Conservation (phyloP, 2,888 invertebrate species). For the Stictocephala bisonia region DNA sequence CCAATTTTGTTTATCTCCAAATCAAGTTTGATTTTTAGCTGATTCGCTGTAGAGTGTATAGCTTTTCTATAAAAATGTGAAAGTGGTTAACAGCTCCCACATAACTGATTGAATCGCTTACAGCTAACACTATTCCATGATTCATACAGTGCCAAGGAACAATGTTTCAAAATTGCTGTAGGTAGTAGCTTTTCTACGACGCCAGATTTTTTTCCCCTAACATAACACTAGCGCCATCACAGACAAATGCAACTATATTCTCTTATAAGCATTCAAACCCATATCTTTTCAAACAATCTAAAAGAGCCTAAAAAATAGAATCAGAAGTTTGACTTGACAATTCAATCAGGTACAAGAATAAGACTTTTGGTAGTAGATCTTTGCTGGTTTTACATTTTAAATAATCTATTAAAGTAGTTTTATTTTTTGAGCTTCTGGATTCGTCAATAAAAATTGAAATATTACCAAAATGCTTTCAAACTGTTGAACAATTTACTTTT, state of each 20-base stretch:
- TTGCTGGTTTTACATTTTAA: constrained; percentile 53
- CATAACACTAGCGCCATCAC: constrained; percentile 18
- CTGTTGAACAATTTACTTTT: not conserved
- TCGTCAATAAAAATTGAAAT: constrained; percentile 17
- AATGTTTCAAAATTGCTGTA: not conserved
- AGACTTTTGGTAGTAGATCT: not conserved
- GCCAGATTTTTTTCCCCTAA: not conserved
- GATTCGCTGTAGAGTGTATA: constrained; percentile 5
- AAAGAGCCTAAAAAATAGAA: not conserved
- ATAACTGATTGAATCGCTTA: constrained; percentile 16
- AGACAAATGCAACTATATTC: not conserved
- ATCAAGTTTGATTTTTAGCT: not conserved
- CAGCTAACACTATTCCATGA: constrained; percentile 8
- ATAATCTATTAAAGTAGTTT: constrained; percentile 46
- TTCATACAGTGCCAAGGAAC: constrained; percentile 12
- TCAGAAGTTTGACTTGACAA: not conserved
- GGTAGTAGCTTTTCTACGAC: not conserved
- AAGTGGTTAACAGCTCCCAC: not conserved
- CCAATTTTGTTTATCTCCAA: constrained; percentile 4
- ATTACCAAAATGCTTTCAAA: not conserved
- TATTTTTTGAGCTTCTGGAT: not conserved
- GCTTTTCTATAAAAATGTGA: constrained; percentile 17
- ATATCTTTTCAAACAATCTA: not conserved
- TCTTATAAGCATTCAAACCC: constrained; percentile 14
- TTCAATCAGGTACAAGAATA: constrained; percentile 9